phyloP scores from a whole-genome alignment of 2,113 vertebrate species.

The Australoheros scitulus region DNA sequence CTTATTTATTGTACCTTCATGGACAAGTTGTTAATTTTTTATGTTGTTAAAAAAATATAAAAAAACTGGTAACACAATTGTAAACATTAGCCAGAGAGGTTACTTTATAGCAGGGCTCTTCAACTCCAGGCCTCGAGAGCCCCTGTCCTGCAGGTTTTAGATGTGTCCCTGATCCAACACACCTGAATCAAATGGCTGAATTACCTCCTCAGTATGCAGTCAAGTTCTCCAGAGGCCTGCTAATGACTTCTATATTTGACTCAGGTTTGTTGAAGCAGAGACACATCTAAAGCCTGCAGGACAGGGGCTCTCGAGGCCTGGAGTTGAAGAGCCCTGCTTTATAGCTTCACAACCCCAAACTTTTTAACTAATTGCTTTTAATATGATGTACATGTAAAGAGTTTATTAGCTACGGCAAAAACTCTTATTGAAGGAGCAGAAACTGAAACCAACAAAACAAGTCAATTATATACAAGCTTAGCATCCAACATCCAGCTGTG shows the following conservation, averaged over 20 bases:
- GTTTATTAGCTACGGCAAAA: neutral
- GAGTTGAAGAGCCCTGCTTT: too few species aligned
- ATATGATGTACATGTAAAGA: neutral
- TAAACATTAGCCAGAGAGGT: neutral
- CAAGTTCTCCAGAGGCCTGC: too few species aligned
- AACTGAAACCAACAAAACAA: neutral
- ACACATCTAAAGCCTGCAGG: too few species aligned
- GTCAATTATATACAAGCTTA: constrained; percentile 33
- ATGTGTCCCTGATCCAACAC: too few species aligned
- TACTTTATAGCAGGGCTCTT: neutral
- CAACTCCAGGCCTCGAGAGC: too few species aligned
- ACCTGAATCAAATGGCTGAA: too few species aligned
- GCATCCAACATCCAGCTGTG: constrained; percentile 14
- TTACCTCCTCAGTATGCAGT: too few species aligned
- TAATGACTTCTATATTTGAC: too few species aligned
- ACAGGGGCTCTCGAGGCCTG: too few species aligned
- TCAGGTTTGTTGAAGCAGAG: too few species aligned
- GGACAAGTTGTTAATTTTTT: neutral
- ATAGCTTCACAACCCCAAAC: neutral
- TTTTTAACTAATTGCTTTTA: neutral
- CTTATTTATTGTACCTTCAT: neutral
- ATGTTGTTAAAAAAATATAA: neutral
- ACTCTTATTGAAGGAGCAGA: neutral
- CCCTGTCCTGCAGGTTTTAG: too few species aligned
- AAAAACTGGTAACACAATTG: neutral